Percentiles rank a stretch among this genome's conserved stretches.
phyloP scores from a whole-genome alignment of 2,888 invertebrate genomes.

The Sphaeridia pumilis region DNA sequence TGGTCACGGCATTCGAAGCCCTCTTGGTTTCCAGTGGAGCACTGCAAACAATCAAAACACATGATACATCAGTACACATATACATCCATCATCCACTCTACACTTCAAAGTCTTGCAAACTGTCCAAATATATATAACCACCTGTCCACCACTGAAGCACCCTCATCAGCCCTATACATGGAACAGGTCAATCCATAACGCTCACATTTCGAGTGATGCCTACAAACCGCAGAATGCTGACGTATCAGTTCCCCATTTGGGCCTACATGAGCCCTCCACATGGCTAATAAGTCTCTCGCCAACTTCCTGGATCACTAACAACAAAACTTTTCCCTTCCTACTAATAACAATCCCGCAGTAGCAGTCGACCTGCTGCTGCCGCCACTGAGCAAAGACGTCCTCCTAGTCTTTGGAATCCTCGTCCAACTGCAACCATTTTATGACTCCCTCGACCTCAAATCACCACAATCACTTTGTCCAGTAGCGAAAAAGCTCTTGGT shows the following conservation, averaged over 20 bases:
- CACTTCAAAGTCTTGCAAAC: background rate
- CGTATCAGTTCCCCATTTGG: constrained; percentile 29
- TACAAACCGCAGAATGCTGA: constrained; percentile 20
- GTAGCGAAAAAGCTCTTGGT: too few species aligned
- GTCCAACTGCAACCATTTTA: too few species aligned
- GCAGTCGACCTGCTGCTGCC: too few species aligned
- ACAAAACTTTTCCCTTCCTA: too few species aligned
- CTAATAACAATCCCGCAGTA: too few species aligned
- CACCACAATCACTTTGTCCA: too few species aligned
- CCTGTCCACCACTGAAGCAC: too few species aligned
- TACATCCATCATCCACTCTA: background rate
- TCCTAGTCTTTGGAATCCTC: too few species aligned
- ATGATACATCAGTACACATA: background rate
- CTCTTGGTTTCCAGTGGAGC: constrained; percentile 36
- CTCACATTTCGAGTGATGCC: constrained; percentile 32
- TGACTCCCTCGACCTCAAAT: too few species aligned
- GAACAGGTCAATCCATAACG: constrained; percentile 32
- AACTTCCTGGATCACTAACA: background rate
- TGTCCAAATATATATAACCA: background rate
- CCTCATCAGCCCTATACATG: constrained; percentile 3
- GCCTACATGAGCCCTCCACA: constrained; percentile 35
- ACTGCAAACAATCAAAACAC: background rate
- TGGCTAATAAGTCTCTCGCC: constrained; percentile 9
- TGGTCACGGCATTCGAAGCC: constrained; percentile 43
- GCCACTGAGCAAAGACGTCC: too few species aligned